Evolutionary conservation across 1,140 invertebrate species (phyloP), one percentile per base, ranked within the genome.

Genomic region (Berghia stephanieae): DNA sequence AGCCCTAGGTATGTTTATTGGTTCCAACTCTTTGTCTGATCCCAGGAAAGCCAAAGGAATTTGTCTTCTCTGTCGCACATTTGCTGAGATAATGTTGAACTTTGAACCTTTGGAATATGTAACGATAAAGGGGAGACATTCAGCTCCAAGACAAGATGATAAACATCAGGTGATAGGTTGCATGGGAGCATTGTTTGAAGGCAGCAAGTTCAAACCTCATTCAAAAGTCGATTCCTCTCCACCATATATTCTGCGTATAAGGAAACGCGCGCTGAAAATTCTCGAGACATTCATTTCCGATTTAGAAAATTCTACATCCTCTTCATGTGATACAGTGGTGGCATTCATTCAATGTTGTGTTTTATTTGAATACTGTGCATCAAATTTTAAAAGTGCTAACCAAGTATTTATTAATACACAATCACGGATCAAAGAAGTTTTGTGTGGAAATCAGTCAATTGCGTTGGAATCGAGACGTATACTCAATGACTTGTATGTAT

Each of bases 291-390:
- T n/a, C n/a, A n/a, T n/a, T n/a, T n/a, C n/a, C n/a, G n/a, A n/a
- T n/a, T n/a, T n/a, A n/a, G n/a, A n/a, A n/a, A n/a, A n/a, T n/a
- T n/a, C n/a, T n/a, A n/a, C n/a, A n/a, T n/a, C n/a, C n/a, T n/a
- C n/a, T n/a, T n/a, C n/a, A n/a, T n/a, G n/a, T n/a, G n/a, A n/a
- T n/a, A n/a, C n/a, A n/a, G n/a, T n/a, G n/a, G n/a, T n/a, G n/a
- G n/a, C 63, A 34, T 68, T 82, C 55, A 34, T 82, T 49, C 79
- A 80, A 36, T 89, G 88, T 80, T 86, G 81, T 80, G 81, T 85
- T 3, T 76, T 87, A 42, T 89, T 88, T 80, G 83, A 88, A 43
- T 88, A 86, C 75, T 83, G 87, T 78, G 79, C 81, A 63, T 77
- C 71, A 49, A 82, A 82, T 55, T n/a, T 87, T 57, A 79, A 83